Percentiles rank a stretch among this genome's conserved stretches.
Evolutionary conservation across 2,888 invertebrate species (phyloP).

Genomic region (Calliopum simillimum): DNA sequence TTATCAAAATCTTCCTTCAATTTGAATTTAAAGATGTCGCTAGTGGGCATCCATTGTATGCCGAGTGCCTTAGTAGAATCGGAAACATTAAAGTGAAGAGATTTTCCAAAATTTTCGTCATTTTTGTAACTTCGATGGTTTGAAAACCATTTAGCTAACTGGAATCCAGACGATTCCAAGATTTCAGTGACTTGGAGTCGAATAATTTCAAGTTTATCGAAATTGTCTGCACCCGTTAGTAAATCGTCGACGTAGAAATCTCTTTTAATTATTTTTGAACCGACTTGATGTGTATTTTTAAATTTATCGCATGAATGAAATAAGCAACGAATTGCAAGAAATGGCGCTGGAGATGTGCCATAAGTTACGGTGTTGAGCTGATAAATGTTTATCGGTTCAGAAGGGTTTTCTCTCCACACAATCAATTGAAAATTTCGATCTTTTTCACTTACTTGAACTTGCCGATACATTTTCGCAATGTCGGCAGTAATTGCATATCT

Average conservation of each 20-base stretch:
- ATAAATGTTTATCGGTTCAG: slow-evolving; percentile 19
- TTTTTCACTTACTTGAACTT: slow-evolving; percentile 20
- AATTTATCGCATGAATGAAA: slow-evolving; percentile 35
- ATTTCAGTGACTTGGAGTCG: too few relatives aligned
- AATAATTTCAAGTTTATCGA: too few relatives aligned
- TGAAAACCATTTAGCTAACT: too few relatives aligned
- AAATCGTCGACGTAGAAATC: slow-evolving; percentile 50
- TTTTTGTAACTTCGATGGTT: neutral
- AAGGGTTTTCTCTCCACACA: slow-evolving; percentile 22
- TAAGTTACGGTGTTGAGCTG: slow-evolving; percentile 35
- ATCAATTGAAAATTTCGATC: slow-evolving; percentile 30
- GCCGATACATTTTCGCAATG: slow-evolving; percentile 35
- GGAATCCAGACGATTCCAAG: too few relatives aligned
- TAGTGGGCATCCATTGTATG: neutral
- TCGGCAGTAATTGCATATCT: slow-evolving; percentile 24
- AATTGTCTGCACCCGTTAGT: slow-evolving; percentile 40
- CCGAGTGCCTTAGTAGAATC: neutral
- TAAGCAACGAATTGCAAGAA: slow-evolving; percentile 35
- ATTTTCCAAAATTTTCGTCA: slow-evolving; percentile 1
- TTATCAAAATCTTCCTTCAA: too few relatives aligned
- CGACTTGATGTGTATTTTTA: slow-evolving; percentile 37
- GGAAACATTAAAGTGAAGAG: neutral
- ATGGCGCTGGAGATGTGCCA: slow-evolving; percentile 42
- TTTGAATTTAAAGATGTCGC: too few relatives aligned
- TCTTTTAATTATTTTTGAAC: slow-evolving; percentile 28